Conservation (phyloP, 2,888 invertebrate genomes). For the Pteria penguin region DNA sequence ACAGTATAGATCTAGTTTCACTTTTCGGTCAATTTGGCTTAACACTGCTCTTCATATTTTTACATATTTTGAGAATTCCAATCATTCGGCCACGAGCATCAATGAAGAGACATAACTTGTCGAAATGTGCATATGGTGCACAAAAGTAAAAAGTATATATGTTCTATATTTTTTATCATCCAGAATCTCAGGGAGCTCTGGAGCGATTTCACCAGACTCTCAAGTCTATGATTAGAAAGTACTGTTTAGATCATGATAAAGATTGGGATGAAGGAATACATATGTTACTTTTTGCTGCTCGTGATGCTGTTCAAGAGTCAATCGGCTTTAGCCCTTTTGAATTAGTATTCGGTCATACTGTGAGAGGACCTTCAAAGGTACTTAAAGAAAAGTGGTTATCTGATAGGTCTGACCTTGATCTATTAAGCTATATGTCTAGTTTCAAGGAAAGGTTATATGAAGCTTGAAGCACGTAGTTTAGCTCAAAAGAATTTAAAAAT, state of each 20-base stretch:
- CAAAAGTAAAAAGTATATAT: too few relatives aligned
- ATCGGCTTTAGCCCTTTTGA: constrained; percentile 53
- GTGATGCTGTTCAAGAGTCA: constrained; percentile 49
- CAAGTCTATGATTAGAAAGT: constrained; percentile 46
- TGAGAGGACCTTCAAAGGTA: constrained; percentile 41
- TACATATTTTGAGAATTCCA: too few relatives aligned
- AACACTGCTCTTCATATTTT: too few relatives aligned
- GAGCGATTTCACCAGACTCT: constrained; percentile 46
- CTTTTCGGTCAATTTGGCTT: too few relatives aligned
- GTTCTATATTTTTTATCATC: constrained; percentile 43
- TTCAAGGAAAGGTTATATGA: constrained; percentile 31
- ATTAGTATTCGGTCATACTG: too few relatives aligned
- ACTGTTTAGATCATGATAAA: constrained; percentile 39
- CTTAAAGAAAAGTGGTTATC: too few relatives aligned
- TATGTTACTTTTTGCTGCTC: constrained; percentile 44
- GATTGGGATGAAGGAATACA: too few relatives aligned
- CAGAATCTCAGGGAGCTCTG: constrained; percentile 44
- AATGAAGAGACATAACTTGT: too few relatives aligned
- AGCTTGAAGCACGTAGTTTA: too few relatives aligned
- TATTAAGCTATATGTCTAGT: constrained; percentile 38
- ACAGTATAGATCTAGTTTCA: constrained; percentile 24
- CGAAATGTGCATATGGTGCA: too few relatives aligned
- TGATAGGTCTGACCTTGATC: constrained; percentile 27
- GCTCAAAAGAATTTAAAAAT: too few relatives aligned
- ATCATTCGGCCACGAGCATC: too few relatives aligned